Base-by-base conservation (phyloP, 2,888 invertebrate species). In the Dryadula phaetusa region DNA sequence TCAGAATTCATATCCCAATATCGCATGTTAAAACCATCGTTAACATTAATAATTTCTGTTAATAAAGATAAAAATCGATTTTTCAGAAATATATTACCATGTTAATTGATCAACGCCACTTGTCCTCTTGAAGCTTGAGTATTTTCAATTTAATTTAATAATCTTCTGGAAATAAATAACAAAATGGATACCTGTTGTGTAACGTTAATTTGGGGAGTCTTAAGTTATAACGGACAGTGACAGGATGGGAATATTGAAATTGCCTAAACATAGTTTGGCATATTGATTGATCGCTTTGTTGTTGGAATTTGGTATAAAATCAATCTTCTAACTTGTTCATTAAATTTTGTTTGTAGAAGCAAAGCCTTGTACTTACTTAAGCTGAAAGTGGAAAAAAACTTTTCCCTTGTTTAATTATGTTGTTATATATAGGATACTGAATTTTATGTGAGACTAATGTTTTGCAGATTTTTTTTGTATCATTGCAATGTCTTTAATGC, bases 281-380 rank as follows among this genome's bases (percentile, higher is more conserved):
- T 60, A 60, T 60, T 64, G 64, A 64, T 64, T 34, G 56, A 64
- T 64, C 47, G 64, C 64, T 47, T 56, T 64, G 42, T 32, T 56
- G 60, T 60, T 28, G 40, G 60, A 16, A 60, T 25, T 49, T n/a
- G 54, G 5, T 56, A 56, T 56, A 56, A 25, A 56, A 40, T 56
- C 56, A 56, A 40, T 56, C 56, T 56, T 25, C n/a, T 1, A n/a
- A n/a, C 40, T 56, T 40, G 37, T n/a, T 56, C 54, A 22, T 40
- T 56, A 56, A 56, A 40, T 22, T 56, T 56, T 25, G 22, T 56
- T 56, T 40, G 22, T 37, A n/a, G 37, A 28, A 32, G 52, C 52
- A 32, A 8, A n/a, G 22, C 4, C 37, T 20, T 54, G 37, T 40
- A 40, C 40, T 56, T 40, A 40, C 40, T 56, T n/a, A 8, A 10